These are phyloP conservation scores for Hydropotes inermis DNA, from an alignment of 2,113 vertebrate species.

Conservation along the genomic window DNA sequence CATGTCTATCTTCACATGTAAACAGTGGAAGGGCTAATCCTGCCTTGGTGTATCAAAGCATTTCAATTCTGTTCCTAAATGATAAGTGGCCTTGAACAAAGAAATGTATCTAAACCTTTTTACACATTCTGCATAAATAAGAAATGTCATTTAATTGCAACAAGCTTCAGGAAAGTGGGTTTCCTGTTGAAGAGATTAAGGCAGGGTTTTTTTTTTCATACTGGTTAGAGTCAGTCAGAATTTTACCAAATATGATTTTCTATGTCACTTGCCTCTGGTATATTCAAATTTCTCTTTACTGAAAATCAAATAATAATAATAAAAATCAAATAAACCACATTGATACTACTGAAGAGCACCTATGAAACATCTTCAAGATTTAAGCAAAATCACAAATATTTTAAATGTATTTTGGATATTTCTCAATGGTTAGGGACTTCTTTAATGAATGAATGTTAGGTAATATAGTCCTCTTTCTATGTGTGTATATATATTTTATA, in stretches of 20 bases:
- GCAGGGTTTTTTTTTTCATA: slow-evolving; percentile 44
- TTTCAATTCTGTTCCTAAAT: slow-evolving; percentile 59
- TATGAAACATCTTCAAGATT: background rate
- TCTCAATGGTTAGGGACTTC: background rate
- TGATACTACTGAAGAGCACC: background rate
- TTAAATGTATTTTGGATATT: background rate
- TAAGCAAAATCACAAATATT: background rate
- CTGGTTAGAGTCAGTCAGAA: background rate
- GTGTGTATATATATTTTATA: background rate
- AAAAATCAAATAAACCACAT: background rate
- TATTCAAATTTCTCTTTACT: background rate
- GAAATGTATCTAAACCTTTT: background rate
- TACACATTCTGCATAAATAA: slow-evolving; percentile 20
- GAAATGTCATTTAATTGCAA: slow-evolving; percentile 30
- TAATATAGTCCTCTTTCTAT: background rate
- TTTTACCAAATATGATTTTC: background rate
- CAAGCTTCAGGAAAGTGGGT: background rate
- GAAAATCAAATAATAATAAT: background rate
- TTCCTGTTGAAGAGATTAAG: slow-evolving; percentile 38
- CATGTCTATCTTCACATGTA: slow-evolving; percentile 56
- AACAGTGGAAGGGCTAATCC: slow-evolving; percentile 59
- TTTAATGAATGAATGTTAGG: background rate
- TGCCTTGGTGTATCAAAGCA: slow-evolving; percentile 36
- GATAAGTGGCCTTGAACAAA: slow-evolving; percentile 60
- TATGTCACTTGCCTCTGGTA: background rate